These are phyloP conservation scores for Aradophagus sp. DNA, from an alignment of 1,140 invertebrate genomes.

Conservation along the genomic window DNA sequence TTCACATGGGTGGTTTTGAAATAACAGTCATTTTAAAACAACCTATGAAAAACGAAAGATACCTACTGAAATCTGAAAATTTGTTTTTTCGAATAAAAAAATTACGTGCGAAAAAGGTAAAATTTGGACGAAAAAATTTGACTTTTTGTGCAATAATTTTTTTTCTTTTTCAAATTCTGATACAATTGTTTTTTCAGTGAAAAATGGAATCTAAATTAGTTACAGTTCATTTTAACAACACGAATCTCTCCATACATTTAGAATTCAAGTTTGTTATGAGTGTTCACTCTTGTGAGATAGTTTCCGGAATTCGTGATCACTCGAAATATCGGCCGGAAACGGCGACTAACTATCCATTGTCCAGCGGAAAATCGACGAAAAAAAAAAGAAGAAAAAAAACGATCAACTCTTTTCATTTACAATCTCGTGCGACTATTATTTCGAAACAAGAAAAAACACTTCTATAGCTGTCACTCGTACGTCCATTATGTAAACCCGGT, in stretches of 20 bases:
- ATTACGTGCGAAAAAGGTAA: too few relatives aligned
- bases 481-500: slow-evolving; percentile 9
- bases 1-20: too few relatives aligned
- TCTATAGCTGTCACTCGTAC: slow-evolving; percentile 21
- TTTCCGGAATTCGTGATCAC: slow-evolving; percentile 12
- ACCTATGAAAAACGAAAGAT: too few relatives aligned
- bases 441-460: slow-evolving; percentile 16
- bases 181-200: too few relatives aligned
- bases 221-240: too few relatives aligned
- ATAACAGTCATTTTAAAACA: too few relatives aligned
- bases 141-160: background rate
- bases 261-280: background rate
- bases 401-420: slow-evolving; percentile 30
- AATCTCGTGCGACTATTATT: slow-evolving; percentile 15
- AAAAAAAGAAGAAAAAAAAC: slow-evolving; percentile 17
- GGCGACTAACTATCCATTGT: slow-evolving; percentile 28
- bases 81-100: too few relatives aligned
- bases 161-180: too few relatives aligned
- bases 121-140: too few relatives aligned
- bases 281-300: slow-evolving; percentile 6
- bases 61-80: too few relatives aligned
- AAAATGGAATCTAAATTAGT: too few relatives aligned
- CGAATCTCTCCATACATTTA: too few relatives aligned
- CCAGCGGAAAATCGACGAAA: slow-evolving; percentile 11
- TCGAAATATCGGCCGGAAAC: slow-evolving; percentile 14